Base-by-base conservation (phyloP, 2,113 vertebrate genomes). In the Hymenochirus boettgeri region DNA sequence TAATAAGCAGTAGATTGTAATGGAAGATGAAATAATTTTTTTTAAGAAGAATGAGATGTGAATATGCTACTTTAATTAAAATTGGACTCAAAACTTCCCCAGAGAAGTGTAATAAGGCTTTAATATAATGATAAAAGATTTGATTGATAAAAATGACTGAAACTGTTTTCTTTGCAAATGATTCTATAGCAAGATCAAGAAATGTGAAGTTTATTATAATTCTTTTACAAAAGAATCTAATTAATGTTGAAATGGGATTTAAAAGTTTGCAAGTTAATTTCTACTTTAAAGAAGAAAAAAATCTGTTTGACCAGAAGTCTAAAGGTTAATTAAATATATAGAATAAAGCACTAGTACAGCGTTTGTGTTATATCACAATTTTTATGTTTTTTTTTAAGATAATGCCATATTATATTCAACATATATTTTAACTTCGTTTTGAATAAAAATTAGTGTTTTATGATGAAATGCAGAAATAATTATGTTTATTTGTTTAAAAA, bases 211-310 rank as follows among this genome's bases (percentile, higher is more conserved):
- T 69, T 60, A 24, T 69, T 69, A 52, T 69, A 60, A 69, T 60
- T 69, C 57, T 52, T 21, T 12, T 45, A 60, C 25, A 60, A 69
- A 69, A 51, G 57, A 69, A 69, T 60, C 65, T 59, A 69, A 69
- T 69, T 69, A 69, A 69, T 59, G 56, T 19, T 17, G 35, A 51
- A 60, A 69, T 53, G 23, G 65, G 65, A 69, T 60, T 69, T 69
- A 60, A 60, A 69, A 69, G 56, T 69, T 60, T 69, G 56, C 47
- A 45, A 69, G 65, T 69, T 69, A 69, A 60, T 69, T 69, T 60
- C 56, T 15, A 60, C 56, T 69, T 69, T 69, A 46, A 69, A 60
- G 65, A 54, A 12, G 19, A 42, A 24, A 59, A n/a, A 59, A 60
- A 69, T 69, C 65, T 69, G 59, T 58, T 45, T 46, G 57, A 52